Conservation (phyloP, 2,797 vertebrate species). For the Balearica regulorum region DNA sequence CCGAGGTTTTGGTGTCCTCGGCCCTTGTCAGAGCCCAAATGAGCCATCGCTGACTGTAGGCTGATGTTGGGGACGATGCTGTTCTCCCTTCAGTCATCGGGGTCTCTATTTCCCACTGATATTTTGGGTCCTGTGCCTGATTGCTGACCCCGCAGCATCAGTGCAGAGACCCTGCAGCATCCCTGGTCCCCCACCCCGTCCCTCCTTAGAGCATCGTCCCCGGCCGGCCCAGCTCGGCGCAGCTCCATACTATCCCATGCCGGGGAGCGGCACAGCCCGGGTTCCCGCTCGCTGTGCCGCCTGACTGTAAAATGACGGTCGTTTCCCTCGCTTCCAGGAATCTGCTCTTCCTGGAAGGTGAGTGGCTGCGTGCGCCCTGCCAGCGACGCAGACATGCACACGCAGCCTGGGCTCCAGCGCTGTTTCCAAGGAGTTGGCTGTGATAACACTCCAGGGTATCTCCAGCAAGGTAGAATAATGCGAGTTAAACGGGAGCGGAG, state of each 20-base stretch:
- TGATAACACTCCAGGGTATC: constrained; percentile 71
- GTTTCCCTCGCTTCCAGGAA: constrained; percentile 78
- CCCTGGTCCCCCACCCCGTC: not conserved
- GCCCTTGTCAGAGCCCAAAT: not conserved
- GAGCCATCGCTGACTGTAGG: not conserved
- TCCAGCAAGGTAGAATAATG: constrained; percentile 74
- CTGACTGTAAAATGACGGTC: constrained; percentile 72
- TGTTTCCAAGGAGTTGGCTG: constrained; percentile 77
- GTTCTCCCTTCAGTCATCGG: no score
- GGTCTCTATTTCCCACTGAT: not conserved
- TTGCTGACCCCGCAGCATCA: not conserved
- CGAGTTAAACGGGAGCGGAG: constrained; percentile 67
- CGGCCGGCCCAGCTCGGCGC: fast-evolving
- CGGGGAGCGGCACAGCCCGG: constrained; percentile 13
- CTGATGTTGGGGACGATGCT: not conserved
- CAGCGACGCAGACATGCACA: constrained; percentile 74
- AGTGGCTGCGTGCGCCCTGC: constrained; percentile 75
- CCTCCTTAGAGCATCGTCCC: not conserved
- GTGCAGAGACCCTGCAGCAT: not conserved
- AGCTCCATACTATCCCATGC: not conserved
- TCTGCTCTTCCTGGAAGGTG: constrained; percentile 79
- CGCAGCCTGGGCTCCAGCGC: constrained; percentile 71
- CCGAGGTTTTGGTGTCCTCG: fast-evolving
- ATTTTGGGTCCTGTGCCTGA: not conserved
- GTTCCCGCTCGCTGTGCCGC: constrained; percentile 68